These are phyloP conservation scores for Aporophyla lueneburgensis DNA, from an alignment of 2,888 invertebrate species.

Conservation along the genomic window DNA sequence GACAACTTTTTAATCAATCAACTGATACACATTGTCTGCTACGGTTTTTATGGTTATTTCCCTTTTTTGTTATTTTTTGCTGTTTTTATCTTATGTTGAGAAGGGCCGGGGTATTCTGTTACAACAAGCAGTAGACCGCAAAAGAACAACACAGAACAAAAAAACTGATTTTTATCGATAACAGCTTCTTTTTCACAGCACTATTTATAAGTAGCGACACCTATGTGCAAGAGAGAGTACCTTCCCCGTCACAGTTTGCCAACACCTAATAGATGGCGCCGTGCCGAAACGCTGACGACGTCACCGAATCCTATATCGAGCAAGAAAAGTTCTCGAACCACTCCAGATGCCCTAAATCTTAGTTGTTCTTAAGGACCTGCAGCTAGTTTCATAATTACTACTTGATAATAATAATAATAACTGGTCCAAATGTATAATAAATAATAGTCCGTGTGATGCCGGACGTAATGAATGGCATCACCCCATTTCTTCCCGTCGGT, in stretches of 20 bases:
- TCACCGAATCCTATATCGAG: neutral
- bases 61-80: too few relatives aligned
- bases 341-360: neutral
- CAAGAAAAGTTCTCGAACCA: neutral
- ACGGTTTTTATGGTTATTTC: too few relatives aligned
- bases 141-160: neutral
- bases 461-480: too few relatives aligned
- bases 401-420: neutral
- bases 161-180: neutral
- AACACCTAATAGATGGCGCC: constrained; percentile 35
- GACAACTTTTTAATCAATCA: neutral
- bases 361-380: neutral
- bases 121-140: neutral
- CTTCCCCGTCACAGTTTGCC: constrained; percentile 3
- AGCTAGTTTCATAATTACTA: neutral
- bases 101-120: neutral
- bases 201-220: constrained; percentile 14
- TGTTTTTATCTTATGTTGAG: neutral
- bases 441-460: too few relatives aligned
- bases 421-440: too few relatives aligned
- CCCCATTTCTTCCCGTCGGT: too few relatives aligned
- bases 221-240: neutral
- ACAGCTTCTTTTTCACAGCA: neutral
- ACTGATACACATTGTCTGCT: too few relatives aligned
- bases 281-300: neutral